A percentile compares a stretch with the other conserved stretches of the same genome.
phyloP scores from a whole-genome alignment of 2,797 vertebrate species.

The Enteromius argenteus region DNA sequence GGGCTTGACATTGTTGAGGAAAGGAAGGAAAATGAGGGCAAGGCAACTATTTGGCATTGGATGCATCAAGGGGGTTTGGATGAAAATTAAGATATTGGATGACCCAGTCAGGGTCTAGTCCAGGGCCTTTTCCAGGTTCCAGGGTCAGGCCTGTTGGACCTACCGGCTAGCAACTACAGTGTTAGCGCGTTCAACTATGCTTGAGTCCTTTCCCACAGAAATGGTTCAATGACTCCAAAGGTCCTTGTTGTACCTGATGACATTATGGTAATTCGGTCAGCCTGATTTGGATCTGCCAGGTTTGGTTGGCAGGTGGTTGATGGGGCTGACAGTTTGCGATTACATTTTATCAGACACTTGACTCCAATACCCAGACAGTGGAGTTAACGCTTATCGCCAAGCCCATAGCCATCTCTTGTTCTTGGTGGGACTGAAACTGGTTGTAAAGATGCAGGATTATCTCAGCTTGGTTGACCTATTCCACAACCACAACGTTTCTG shows the following conservation, averaged over 20 bases:
- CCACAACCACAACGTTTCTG: constrained; percentile 42
- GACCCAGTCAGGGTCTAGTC: constrained; percentile 70
- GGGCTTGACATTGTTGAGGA: constrained; percentile 73
- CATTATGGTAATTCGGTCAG: constrained; percentile 53
- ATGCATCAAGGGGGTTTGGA: constrained; percentile 58
- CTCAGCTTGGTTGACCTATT: constrained; percentile 53
- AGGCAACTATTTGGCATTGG: constrained; percentile 71
- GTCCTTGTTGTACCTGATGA: constrained; percentile 58
- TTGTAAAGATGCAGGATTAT: constrained; percentile 54
- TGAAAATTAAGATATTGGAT: constrained; percentile 76
- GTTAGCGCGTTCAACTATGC: constrained; percentile 64
- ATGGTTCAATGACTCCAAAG: constrained; percentile 55
- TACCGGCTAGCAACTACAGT: constrained; percentile 56
- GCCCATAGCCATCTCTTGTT: constrained; percentile 55
- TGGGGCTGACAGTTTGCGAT: constrained; percentile 55
- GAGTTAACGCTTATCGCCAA: constrained; percentile 52
- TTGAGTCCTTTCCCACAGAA: constrained; percentile 75
- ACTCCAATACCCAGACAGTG: constrained; percentile 58
- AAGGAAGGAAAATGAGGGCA: constrained; percentile 70
- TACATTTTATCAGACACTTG: constrained; percentile 58
- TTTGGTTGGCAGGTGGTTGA: constrained; percentile 56
- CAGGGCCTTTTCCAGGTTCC: constrained; percentile 70
- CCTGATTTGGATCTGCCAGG: constrained; percentile 53
- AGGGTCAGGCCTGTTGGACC: constrained; percentile 73
- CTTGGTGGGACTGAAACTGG: constrained; percentile 54